Percentiles rank a stretch among this genome's conserved stretches.
Evolutionary conservation across 2,113 vertebrate species (phyloP).

Genomic region (Tringa solitaria): DNA sequence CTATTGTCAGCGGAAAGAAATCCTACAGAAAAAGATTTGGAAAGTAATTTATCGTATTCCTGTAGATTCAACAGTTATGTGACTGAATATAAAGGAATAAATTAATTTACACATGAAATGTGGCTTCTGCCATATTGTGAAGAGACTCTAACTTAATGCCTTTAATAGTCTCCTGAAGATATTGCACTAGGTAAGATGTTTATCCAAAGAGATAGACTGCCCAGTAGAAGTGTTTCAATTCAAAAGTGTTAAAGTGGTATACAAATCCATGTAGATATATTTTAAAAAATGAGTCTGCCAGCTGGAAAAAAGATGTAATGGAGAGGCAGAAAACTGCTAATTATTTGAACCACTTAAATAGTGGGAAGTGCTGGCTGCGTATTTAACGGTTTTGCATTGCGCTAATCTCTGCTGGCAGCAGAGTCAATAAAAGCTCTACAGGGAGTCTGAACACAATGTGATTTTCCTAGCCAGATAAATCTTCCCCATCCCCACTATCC

Average conservation of each 20-base stretch:
- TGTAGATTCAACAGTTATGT: background rate
- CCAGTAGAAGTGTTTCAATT: background rate
- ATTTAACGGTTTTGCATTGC: slow-evolving; percentile 16
- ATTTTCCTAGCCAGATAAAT: slow-evolving; percentile 50
- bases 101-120: background rate
- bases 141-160: background rate
- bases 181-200: background rate
- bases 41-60: background rate
- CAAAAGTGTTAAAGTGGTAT: background rate
- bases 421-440: slow-evolving; percentile 15
- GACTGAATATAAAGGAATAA: background rate
- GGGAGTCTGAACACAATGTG: background rate
- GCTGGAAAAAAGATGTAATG: background rate
- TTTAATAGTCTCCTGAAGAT: background rate
- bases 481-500: background rate
- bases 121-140: background rate
- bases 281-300: background rate
- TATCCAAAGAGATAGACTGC: background rate
- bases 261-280: background rate
- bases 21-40: background rate
- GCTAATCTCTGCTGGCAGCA: slow-evolving; percentile 22
- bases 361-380: slow-evolving; percentile 12
- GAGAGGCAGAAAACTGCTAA: background rate
- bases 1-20: background rate
- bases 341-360: slow-evolving; percentile 45